Evolutionary conservation across 2,113 vertebrate genomes (phyloP).

Genomic region (Heterotilapia buettikoferi): DNA sequence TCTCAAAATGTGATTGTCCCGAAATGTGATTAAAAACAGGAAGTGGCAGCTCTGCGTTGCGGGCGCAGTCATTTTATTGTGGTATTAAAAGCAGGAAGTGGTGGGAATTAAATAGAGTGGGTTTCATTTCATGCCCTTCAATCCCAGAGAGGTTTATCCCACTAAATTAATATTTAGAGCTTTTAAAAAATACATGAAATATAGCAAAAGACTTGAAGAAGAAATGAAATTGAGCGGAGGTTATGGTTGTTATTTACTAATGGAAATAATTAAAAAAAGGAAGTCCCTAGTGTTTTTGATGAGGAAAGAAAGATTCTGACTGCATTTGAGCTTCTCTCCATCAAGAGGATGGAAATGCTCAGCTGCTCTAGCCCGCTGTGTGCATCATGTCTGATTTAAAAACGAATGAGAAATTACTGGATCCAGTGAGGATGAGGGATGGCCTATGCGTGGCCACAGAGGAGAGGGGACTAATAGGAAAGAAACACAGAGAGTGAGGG

Average conservation of each 20-base stretch:
- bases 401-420: neutral
- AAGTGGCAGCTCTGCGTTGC: neutral
- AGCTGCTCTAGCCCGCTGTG: neutral
- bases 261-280: neutral
- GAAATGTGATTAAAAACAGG: slow-evolving; percentile 13
- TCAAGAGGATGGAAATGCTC: slow-evolving; percentile 2
- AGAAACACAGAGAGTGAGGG: neutral
- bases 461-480: neutral
- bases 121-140: neutral
- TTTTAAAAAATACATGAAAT: neutral
- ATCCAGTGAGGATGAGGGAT: neutral
- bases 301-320: neutral
- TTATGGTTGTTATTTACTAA: neutral
- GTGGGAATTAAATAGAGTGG: neutral
- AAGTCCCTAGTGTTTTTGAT: neutral
- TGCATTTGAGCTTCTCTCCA: neutral
- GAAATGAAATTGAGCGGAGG: neutral
- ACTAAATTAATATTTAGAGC: neutral
- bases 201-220: neutral
- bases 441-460: neutral
- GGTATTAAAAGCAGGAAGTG: neutral
- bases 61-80: neutral
- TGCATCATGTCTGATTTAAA: neutral
- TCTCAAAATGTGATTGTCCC: neutral
- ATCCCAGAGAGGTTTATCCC: neutral